These are phyloP conservation scores for Mormyrus proboscirostris DNA, from an alignment of 2,797 vertebrate genomes.

Conservation along the genomic window DNA sequence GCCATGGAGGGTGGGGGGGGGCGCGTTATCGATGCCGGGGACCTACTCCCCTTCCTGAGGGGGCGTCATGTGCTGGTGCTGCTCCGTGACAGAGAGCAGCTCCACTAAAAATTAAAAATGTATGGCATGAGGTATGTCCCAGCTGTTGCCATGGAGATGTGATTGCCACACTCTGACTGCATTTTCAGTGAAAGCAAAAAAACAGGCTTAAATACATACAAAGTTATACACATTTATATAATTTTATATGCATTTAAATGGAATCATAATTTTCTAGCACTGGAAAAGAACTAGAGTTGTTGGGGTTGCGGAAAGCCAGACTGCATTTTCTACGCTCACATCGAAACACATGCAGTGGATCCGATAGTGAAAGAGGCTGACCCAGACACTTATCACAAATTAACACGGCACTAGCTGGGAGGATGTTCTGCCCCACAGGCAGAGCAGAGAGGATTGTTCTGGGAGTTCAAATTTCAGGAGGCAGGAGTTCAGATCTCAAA, in stretches of 20 bases:
- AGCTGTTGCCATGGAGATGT: slow-evolving; percentile 18
- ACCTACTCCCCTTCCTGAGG: background rate
- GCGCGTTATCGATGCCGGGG: background rate
- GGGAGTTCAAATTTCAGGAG: slow-evolving; percentile 1
- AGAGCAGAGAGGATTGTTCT: background rate
- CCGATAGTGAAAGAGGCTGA: background rate
- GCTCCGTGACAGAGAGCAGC: slow-evolving; percentile 12
- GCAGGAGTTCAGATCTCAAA: background rate
- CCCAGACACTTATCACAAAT: background rate
- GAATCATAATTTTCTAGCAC: background rate
- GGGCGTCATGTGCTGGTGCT: background rate
- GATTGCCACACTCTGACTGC: background rate
- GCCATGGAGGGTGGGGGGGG: background rate
- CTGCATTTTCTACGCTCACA: background rate
- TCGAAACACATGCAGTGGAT: background rate
- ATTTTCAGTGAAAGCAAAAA: background rate
- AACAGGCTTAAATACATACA: background rate
- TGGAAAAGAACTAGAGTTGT: background rate
- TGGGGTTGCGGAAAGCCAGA: background rate
- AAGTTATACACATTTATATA: background rate
- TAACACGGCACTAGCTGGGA: background rate
- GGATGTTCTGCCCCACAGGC: background rate
- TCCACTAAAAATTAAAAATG: slow-evolving; percentile 17
- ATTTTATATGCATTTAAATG: background rate
- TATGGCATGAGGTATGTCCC: slow-evolving; percentile 13